Conservation (phyloP, 2,888 invertebrate genomes). For the Yponomeuta sedellus region DNA sequence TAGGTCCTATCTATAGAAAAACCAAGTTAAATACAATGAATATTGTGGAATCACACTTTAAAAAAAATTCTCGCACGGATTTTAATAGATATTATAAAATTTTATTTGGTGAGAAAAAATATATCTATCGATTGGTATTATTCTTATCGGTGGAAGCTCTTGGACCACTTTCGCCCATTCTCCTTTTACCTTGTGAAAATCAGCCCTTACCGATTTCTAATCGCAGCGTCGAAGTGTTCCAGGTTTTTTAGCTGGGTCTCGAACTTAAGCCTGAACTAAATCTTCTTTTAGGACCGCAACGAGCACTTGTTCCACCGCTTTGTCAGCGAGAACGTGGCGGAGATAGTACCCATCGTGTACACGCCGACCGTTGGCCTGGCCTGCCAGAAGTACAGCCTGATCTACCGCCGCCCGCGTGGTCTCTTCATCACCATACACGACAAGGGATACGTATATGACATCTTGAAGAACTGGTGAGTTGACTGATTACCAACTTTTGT, state of each 20-base stretch:
- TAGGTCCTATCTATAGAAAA: too few species aligned
- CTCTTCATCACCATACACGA: slow-evolving; percentile 98
- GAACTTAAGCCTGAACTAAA: slow-evolving; percentile 3
- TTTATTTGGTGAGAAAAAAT: too few species aligned
- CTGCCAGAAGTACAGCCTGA: slow-evolving; percentile 96
- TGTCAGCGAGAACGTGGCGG: slow-evolving; percentile 88
- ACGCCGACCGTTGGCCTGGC: slow-evolving; percentile 98
- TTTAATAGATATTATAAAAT: too few species aligned
- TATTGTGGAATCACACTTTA: too few species aligned
- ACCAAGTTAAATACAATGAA: too few species aligned
- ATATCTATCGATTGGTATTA: too few species aligned
- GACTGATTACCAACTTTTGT: not conserved
- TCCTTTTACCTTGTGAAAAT: too few species aligned
- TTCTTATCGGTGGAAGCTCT: too few species aligned
- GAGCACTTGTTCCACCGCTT: slow-evolving; percentile 97
- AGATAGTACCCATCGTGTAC: slow-evolving; percentile 99
- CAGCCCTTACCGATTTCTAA: too few species aligned
- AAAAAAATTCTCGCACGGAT: too few species aligned
- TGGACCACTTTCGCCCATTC: too few species aligned
- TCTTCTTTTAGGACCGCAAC: slow-evolving; percentile 86
- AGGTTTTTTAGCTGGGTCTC: not conserved
- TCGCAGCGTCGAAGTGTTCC: too few species aligned
- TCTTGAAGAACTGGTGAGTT: slow-evolving; percentile 93
- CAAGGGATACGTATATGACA: slow-evolving; percentile 94
- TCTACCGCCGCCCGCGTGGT: slow-evolving; percentile 93